Base-by-base conservation (phyloP, 2,113 vertebrate species). In the Hypanus sabinus region DNA sequence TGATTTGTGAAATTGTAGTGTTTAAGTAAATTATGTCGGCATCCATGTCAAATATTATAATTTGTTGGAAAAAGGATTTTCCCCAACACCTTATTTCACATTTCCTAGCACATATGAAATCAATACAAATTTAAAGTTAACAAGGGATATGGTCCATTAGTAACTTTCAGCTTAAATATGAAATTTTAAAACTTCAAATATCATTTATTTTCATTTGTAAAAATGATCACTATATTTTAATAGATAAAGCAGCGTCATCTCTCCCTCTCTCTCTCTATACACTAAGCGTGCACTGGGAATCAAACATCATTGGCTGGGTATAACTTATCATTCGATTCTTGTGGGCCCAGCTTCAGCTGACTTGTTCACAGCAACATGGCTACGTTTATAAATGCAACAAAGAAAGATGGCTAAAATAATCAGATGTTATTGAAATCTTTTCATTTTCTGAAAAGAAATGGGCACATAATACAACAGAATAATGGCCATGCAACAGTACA, bases 21-120 rank as follows among this genome's bases (percentile, higher is more conserved):
- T 36, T 11, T 4, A 68, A 93, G 70, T 2, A 93, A 93, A 93
- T 93, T 93, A 73, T 70, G 38, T 93, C 68, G 46, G 38, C 70
- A 93, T 93, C 73, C 91, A 93, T 93, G 20, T 30, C 38, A 90
- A 62, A 55, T 36, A 46, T 93, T 46, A 73, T 73, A 93, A 93
- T 55, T 93, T 75, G 57, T 92, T 14, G 73, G 14, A 73, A 57
- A 46, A 93, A 55, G 27, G 38, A 93, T 71, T 71, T 71, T 71
- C 7, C 65, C 88, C 68, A 70, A 36, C 33, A 70, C 46, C 65
- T 71, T 22, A 71, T 92, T 11, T 60, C 9, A 18, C 60, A n/a
- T 68, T 68, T 71, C 90, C 36, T 27, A 20, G 36, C 33, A 71
- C 68, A 92, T 46, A 5, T 38, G 36, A 33, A 92, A 65, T 90